Conservation (phyloP, 2,113 vertebrate genomes). For the Trogon surrucura region DNA sequence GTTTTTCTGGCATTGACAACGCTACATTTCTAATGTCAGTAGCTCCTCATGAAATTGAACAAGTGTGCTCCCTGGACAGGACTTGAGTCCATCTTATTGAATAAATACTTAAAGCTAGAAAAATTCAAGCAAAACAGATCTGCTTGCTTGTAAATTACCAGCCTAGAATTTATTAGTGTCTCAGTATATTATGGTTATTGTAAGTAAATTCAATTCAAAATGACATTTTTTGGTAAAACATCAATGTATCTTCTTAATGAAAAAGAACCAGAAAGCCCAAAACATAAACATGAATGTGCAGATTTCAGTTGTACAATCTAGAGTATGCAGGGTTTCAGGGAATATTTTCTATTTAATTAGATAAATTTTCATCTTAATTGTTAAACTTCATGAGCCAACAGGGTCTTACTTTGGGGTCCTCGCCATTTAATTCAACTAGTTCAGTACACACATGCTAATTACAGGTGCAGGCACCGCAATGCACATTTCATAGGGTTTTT, state of each 20-base stretch:
- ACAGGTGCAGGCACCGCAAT: not conserved
- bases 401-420: not conserved
- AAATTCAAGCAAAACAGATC: not conserved
- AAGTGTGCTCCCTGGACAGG: not conserved
- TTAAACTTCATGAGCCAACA: not conserved
- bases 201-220: not conserved
- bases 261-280: not conserved
- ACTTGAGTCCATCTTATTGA: not conserved
- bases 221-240: not conserved
- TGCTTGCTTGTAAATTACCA: not conserved
- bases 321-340: not conserved
- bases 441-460: not conserved
- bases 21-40: not conserved
- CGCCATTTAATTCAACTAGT: not conserved
- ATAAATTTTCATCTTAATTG: not conserved
- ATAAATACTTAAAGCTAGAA: not conserved
- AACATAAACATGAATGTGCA: not conserved
- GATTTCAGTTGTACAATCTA: not conserved
- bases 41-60: not conserved
- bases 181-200: not conserved
- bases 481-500: not conserved
- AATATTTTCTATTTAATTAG: constrained; percentile 11
- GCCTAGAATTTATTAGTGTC: not conserved
- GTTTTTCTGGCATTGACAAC: not conserved
- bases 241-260: not conserved